These are phyloP conservation scores for Pheosia gnoma DNA, from an alignment of 2,888 invertebrate species.

Conservation along the genomic window DNA sequence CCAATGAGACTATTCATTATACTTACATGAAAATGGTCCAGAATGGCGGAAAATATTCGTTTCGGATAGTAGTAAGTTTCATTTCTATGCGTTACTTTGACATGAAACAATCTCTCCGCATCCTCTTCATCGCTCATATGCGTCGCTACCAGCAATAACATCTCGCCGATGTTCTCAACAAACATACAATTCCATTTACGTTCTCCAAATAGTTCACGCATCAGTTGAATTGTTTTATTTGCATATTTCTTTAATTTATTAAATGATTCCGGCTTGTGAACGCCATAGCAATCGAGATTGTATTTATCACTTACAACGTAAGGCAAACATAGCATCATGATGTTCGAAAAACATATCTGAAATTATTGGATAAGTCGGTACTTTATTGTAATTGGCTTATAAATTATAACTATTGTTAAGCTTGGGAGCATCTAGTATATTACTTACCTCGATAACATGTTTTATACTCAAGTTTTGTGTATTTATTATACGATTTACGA, in stretches of 20 bases:
- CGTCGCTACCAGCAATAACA: constrained; percentile 59
- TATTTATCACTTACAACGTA: constrained; percentile 68
- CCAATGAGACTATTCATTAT: background rate
- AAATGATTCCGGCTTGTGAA: constrained; percentile 35
- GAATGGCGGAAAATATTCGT: constrained; percentile 61
- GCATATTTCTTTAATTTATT: constrained; percentile 47
- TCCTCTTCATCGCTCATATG: constrained; percentile 65
- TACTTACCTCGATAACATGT: constrained; percentile 53
- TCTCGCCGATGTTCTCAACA: constrained; percentile 65
- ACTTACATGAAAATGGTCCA: constrained; percentile 76
- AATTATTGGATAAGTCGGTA: constrained; percentile 30
- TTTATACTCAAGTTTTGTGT: constrained; percentile 17
- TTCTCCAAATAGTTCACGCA: constrained; percentile 59
- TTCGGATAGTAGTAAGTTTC: constrained; percentile 71
- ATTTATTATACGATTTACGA: constrained; percentile 47
- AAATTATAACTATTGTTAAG: too few relatives aligned
- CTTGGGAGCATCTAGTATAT: background rate
- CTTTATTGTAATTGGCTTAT: too few relatives aligned
- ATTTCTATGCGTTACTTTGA: constrained; percentile 52
- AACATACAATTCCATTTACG: constrained; percentile 69
- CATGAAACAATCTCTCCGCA: constrained; percentile 54
- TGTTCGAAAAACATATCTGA: constrained; percentile 68
- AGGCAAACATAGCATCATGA: constrained; percentile 67
- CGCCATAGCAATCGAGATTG: constrained; percentile 45
- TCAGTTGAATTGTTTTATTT: constrained; percentile 58